Conservation (phyloP, 1,140 invertebrate genomes). For the Diachasmimorpha longicaudata region DNA sequence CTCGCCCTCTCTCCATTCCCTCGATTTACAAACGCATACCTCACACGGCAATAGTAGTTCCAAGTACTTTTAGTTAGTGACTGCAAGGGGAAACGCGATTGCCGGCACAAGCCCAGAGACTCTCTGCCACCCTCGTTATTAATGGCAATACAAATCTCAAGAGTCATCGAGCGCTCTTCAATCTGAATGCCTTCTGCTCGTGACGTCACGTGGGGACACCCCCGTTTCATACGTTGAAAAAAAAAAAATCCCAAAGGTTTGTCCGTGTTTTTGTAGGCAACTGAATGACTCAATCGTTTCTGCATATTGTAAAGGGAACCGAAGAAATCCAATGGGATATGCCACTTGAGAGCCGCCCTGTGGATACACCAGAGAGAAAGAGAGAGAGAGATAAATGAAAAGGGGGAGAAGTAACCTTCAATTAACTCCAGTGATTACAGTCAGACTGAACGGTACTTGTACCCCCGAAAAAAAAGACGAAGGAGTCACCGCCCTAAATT, state of each 20-base stretch:
- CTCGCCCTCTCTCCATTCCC: neutral
- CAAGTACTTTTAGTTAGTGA: slow-evolving; percentile 13
- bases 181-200: slow-evolving; percentile 63
- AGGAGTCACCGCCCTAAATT: slow-evolving; percentile 39
- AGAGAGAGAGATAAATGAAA: neutral
- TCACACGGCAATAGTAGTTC: slow-evolving; percentile 7
- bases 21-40: slow-evolving; percentile 1
- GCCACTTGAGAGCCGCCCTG: slow-evolving; percentile 13
- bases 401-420: slow-evolving; percentile 36
- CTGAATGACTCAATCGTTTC: slow-evolving; percentile 61
- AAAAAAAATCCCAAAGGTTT: slow-evolving; percentile 32
- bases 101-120: neutral
- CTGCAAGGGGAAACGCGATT: neutral
- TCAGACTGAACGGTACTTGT: slow-evolving; percentile 33
- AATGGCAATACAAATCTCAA: slow-evolving; percentile 64
- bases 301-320: slow-evolving; percentile 30
- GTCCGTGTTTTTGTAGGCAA: slow-evolving; percentile 56
- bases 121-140: slow-evolving; percentile 51
- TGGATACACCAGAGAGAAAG: slow-evolving; percentile 2
- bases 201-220: slow-evolving; percentile 49
- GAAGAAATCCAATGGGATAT: slow-evolving; percentile 43
- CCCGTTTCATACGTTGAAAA: neutral
- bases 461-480: slow-evolving; percentile 5
- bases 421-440: slow-evolving; percentile 57
- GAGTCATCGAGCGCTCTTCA: slow-evolving; percentile 63